Evolutionary conservation across 1,140 invertebrate species (phyloP).

Genomic region (Diabrotica virgifera): DNA sequence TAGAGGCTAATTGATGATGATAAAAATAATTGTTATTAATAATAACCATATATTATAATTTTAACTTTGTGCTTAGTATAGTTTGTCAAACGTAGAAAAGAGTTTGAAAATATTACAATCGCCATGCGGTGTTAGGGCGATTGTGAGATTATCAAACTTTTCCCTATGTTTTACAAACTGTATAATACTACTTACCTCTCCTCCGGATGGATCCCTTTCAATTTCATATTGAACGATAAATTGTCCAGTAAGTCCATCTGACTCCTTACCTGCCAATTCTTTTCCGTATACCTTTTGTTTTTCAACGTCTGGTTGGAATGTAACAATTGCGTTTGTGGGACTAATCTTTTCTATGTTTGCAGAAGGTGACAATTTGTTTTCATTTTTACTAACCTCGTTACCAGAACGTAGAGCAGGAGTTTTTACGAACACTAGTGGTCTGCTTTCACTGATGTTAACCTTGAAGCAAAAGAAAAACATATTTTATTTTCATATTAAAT

Average conservation of each 20-base stretch:
- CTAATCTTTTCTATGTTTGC: constrained; percentile 30
- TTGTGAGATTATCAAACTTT: too few relatives aligned
- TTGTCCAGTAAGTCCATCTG: constrained; percentile 57
- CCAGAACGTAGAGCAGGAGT: constrained; percentile 57
- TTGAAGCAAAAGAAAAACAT: constrained; percentile 18
- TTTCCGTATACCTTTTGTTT: constrained; percentile 49
- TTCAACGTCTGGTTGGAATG: constrained; percentile 51
- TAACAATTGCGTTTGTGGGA: constrained; percentile 28
- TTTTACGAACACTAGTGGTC: constrained; percentile 53
- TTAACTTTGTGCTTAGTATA: too few relatives aligned
- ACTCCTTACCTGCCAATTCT: constrained; percentile 35
- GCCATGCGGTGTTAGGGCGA: too few relatives aligned
- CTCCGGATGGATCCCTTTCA: constrained; percentile 51
- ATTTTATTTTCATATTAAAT: too few relatives aligned
- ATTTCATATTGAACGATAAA: constrained; percentile 66
- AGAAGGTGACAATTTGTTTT: constrained; percentile 31
- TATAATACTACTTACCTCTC: constrained; percentile 50
- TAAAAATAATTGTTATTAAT: too few relatives aligned
- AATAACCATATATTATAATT: too few relatives aligned
- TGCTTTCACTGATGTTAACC: constrained; percentile 56
- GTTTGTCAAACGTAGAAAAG: too few relatives aligned
- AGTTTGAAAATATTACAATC: too few relatives aligned
- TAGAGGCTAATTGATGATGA: too few relatives aligned
- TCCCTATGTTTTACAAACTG: too few relatives aligned
- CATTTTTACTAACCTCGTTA: constrained; percentile 29